These are phyloP conservation scores for Ennomos quercinarius DNA, from an alignment of 2,888 invertebrate species.

Conservation along the genomic window DNA sequence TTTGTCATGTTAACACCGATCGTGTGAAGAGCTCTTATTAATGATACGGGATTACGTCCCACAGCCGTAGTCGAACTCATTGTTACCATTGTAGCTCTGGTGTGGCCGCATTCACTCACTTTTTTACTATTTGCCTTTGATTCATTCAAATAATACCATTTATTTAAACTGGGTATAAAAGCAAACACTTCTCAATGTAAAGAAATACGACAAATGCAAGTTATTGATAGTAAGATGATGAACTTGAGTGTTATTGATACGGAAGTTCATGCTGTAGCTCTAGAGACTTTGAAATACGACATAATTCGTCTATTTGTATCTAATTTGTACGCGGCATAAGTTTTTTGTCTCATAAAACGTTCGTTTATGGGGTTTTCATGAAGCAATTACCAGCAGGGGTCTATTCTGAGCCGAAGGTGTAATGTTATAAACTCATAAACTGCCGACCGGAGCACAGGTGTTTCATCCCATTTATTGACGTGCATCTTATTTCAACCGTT, in stretches of 20 bases:
- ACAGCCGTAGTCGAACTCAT: constrained; percentile 58
- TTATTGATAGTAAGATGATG: constrained; percentile 22
- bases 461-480: constrained; percentile 49
- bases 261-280: constrained; percentile 18
- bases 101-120: constrained; percentile 59
- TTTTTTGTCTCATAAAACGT: constrained; percentile 64
- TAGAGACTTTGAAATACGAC: constrained; percentile 32
- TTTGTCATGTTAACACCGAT: constrained; percentile 84
- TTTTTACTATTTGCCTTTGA: constrained; percentile 63
- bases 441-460: constrained; percentile 70
- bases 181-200: constrained; percentile 15
- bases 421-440: constrained; percentile 81
- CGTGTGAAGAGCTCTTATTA: constrained; percentile 82
- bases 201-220: constrained; percentile 10
- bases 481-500: constrained; percentile 16
- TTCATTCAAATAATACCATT: constrained; percentile 65
- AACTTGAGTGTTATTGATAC: constrained; percentile 24
- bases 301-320: constrained; percentile 55
- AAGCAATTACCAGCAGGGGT: constrained; percentile 77
- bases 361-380: constrained; percentile 70
- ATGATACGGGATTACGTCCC: constrained; percentile 77
- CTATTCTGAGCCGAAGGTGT: constrained; percentile 72
- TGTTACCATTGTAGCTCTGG: constrained; percentile 56
- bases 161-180: constrained; percentile 47
- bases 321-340: constrained; percentile 57